Percentiles rank a stretch among this genome's conserved stretches.
phyloP scores from a whole-genome alignment of 1,140 invertebrate genomes.

The Drosophila nebulosa region DNA sequence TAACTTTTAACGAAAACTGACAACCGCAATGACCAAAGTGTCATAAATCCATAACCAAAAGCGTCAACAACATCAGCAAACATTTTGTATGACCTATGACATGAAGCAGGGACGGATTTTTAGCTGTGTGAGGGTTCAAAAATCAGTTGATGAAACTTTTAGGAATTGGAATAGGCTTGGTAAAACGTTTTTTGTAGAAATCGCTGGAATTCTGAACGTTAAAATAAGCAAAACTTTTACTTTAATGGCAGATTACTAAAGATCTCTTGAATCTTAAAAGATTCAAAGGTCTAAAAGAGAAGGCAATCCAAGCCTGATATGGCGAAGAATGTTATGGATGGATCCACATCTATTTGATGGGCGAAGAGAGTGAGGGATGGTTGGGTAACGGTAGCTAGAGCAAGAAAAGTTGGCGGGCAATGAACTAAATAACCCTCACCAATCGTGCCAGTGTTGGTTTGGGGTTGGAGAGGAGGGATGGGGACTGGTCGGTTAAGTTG shows the following conservation, averaged over 20 bases:
- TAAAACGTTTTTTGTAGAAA: too few relatives aligned
- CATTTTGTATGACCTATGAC: slow-evolving; percentile 74
- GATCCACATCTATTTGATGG: background rate
- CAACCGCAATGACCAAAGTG: slow-evolving; percentile 76
- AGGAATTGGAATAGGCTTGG: too few relatives aligned
- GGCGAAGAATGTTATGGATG: background rate
- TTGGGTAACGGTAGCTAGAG: background rate
- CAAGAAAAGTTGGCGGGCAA: slow-evolving; percentile 61
- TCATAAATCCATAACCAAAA: slow-evolving; percentile 76
- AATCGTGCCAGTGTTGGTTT: slow-evolving; percentile 15
- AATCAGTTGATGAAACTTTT: too few relatives aligned
- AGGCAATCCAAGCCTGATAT: background rate
- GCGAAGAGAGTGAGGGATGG: background rate
- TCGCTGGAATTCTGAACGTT: too few relatives aligned
- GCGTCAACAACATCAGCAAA: slow-evolving; percentile 76
- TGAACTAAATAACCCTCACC: slow-evolving; percentile 61
- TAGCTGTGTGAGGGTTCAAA: too few relatives aligned
- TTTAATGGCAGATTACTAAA: too few relatives aligned
- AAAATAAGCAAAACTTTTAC: too few relatives aligned
- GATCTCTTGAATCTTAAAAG: too few relatives aligned
- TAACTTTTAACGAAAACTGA: slow-evolving; percentile 74
- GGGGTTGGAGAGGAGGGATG: background rate
- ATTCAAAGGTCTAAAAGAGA: too few relatives aligned
- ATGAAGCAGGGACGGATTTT: slow-evolving; percentile 42
- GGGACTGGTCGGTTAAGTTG: background rate